phyloP scores from a whole-genome alignment of 2,888 invertebrate genomes.

The Drosophila ustulata region DNA sequence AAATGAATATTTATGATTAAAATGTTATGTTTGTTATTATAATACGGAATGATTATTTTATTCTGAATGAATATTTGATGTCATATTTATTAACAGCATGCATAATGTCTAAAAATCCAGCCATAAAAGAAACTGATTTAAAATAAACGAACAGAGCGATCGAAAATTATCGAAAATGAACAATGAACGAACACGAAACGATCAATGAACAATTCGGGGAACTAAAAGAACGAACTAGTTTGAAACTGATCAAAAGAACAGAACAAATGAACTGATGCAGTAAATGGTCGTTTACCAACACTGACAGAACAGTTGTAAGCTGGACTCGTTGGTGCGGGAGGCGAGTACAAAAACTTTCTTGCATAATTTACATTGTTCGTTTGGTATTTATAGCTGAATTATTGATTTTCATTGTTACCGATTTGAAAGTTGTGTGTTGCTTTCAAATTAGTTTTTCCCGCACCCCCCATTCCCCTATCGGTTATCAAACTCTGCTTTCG shows the following conservation, averaged over 20 bases:
- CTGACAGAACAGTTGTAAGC: slow-evolving; percentile 14
- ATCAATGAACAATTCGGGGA: neutral
- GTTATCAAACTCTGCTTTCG: neutral
- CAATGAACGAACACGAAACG: neutral
- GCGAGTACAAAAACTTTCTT: slow-evolving; percentile 23
- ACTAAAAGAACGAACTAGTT: neutral
- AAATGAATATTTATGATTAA: neutral
- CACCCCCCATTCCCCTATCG: neutral
- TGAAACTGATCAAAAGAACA: no score
- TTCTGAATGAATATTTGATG: no score
- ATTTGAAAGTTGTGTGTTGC: slow-evolving; percentile 46
- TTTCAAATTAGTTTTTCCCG: slow-evolving; percentile 51
- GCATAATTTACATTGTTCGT: slow-evolving; percentile 53
- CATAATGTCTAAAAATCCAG: no score
- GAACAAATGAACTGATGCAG: no score
- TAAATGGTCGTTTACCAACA: slow-evolving; percentile 1
- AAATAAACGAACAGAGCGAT: no score
- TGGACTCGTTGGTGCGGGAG: slow-evolving; percentile 21
- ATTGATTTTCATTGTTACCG: slow-evolving; percentile 67
- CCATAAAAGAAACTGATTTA: no score
- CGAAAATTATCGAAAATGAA: no score
- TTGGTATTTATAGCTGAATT: slow-evolving; percentile 66
- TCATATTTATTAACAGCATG: no score
- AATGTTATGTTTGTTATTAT: no score
- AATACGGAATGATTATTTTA: no score